Evolutionary conservation across 2,797 vertebrate species (phyloP), one percentile per base, ranked within the genome.

Genomic region (Sebastiscus tertius): DNA sequence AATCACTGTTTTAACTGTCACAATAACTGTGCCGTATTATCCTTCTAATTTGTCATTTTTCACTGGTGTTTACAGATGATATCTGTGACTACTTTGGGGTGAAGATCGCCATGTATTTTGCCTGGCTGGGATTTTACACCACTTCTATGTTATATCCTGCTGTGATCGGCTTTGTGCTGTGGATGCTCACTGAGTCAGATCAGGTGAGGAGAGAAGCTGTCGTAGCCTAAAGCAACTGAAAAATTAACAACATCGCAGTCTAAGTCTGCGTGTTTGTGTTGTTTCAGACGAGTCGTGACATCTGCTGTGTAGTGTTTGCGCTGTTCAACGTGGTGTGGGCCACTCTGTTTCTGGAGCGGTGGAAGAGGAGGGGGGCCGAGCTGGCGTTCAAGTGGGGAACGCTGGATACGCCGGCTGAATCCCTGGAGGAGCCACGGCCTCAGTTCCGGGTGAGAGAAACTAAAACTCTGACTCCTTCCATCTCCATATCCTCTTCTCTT

Each of bases 11-110:
- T 42, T 42, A 42, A 16, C 39, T 46, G 42, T 46, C 42, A 12
- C 7, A 8, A 56, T 29, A 33, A 16, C 9, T n/a, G 3, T 34
- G 8, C 22, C 1, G 24, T 24, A 3, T 68, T 34, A 6, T 62
- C 54, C 9, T 4, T 55, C 8, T n/a, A 3, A 55, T 36, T 22
- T 42, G 2, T 27, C 4, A 2, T 56, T 34, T 61, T 33, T 20
- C 12, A 9, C 27, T 76, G n/a, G 1, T 82, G 9, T 74, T 66
- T 33, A 1, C 88, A 99, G 98, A 99, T 81, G 98, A 99, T 56
- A 98, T 99, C 91, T 98, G 97, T n/a, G 98, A 99, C 89, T 99
- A 99, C 87, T 99, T 99, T 0, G 98, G 98, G 6, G 98, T 99
- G 90, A 99, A 99, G 94, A 97, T 99, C 1, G 98, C 97, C 72